A percentile compares a stretch with the other conserved stretches of the same genome.
Evolutionary conservation across 23 tunicate species (phyloP).

Genomic region (Aplidium turbinatum): DNA sequence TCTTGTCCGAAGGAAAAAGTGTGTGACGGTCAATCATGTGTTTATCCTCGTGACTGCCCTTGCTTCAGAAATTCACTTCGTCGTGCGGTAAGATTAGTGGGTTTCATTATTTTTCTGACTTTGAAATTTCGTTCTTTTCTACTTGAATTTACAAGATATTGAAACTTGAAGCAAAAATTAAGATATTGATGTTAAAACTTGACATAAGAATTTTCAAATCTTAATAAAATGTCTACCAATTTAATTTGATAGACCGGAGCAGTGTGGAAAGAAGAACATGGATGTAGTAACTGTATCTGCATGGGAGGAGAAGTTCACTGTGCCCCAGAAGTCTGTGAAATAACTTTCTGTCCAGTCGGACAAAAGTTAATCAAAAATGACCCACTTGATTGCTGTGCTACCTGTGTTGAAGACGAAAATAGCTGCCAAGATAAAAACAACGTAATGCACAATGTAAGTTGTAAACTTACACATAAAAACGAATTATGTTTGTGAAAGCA

Average conservation of each 20-base stretch:
- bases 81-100: constrained; percentile 71
- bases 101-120: too few relatives aligned
- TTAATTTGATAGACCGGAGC: constrained; percentile 70
- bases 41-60: constrained; percentile 84
- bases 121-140: too few relatives aligned
- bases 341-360: constrained; percentile 77
- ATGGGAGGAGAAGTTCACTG: constrained; percentile 88
- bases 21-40: constrained; percentile 78
- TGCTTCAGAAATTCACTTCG: constrained; percentile 68
- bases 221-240: background rate
- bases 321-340: constrained; percentile 71
- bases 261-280: constrained; percentile 89
- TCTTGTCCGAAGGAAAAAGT: constrained; percentile 70
- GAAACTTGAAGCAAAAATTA: too few relatives aligned
- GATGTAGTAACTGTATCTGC: constrained; percentile 85
- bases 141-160: too few relatives aligned
- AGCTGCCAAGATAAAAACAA: constrained; percentile 61
- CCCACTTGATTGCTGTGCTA: constrained; percentile 62
- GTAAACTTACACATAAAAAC: too few relatives aligned
- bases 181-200: background rate
- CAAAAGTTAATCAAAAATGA: constrained; percentile 37
- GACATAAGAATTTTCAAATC: background rate
- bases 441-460: constrained; percentile 46
- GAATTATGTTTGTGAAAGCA: too few relatives aligned
- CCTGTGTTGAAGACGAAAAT: constrained; percentile 50